Percentiles rank a stretch among this genome's conserved stretches.
phyloP scores from a whole-genome alignment of 2,113 vertebrate genomes.

The Labrus mixtus region DNA sequence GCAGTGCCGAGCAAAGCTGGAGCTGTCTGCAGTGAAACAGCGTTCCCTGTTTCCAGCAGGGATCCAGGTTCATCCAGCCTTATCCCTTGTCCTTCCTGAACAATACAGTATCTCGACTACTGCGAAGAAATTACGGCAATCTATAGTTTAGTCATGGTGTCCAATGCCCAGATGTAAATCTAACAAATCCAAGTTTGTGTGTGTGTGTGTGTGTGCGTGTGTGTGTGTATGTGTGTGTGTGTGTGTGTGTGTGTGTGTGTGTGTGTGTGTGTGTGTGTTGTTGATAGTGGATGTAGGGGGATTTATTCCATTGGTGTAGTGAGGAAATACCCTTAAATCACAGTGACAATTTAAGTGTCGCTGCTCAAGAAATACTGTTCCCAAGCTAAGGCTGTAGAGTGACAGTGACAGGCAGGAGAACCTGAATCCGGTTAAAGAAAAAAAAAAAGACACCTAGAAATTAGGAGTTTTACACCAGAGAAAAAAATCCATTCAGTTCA shows the following conservation, averaged over 20 bases:
- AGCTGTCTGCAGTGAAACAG: conserved; percentile 82
- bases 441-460: conserved; percentile 76
- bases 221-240: too few relatives aligned
- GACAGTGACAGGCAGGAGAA: conserved; percentile 77
- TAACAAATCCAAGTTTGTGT: neutral
- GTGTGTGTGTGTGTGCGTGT: too few relatives aligned
- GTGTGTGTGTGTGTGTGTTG: conserved; percentile 3
- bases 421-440: conserved; percentile 80
- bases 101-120: conserved; percentile 9
- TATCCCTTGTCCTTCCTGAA: conserved; percentile 46
- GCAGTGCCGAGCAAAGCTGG: conserved; percentile 76
- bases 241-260: too few relatives aligned
- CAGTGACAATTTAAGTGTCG: conserved; percentile 6
- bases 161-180: conserved; percentile 3
- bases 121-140: conserved; percentile 9
- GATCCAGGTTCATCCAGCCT: conserved; percentile 85
- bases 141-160: conserved; percentile 8
- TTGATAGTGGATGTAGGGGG: neutral
- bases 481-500: conserved; percentile 76
- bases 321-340: neutral
- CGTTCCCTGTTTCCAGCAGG: conserved; percentile 84
- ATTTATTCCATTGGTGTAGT: neutral
- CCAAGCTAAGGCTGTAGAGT: conserved; percentile 18
- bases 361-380: neutral
- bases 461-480: conserved; percentile 75